Conservation (phyloP, 2,888 invertebrate species). For the Dorcus parallelipipedus region DNA sequence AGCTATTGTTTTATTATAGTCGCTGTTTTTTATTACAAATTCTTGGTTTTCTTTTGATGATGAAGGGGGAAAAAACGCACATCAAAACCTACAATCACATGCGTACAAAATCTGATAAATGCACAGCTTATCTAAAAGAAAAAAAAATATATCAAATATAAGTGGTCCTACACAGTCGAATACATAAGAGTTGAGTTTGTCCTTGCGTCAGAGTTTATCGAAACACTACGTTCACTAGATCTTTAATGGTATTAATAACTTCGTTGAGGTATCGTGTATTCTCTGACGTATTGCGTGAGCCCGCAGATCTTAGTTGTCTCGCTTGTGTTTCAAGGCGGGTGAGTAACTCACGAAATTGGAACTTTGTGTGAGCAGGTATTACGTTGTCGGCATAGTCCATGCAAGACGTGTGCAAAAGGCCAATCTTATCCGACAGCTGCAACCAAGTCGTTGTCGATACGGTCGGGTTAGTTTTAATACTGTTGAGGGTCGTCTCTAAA, state of each 20-base stretch:
- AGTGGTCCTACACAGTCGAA: constrained; percentile 31
- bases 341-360: constrained; percentile 77
- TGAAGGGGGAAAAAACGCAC: constrained; percentile 7
- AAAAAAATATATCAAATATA: constrained; percentile 25
- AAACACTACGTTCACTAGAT: constrained; percentile 69
- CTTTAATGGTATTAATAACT: constrained; percentile 68
- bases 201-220: constrained; percentile 34
- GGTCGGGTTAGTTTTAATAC: constrained; percentile 54
- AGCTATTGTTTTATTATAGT: too few relatives aligned
- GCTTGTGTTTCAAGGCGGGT: constrained; percentile 68
- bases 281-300: constrained; percentile 66
- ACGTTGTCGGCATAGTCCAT: constrained; percentile 77
- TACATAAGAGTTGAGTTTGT: constrained; percentile 4
- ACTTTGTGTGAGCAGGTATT: constrained; percentile 82
- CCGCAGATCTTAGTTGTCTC: constrained; percentile 64
- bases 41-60: background rate
- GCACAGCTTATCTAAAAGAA: constrained; percentile 37
- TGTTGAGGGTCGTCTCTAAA: constrained; percentile 62
- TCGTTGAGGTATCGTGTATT: constrained; percentile 67
- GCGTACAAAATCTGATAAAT: constrained; percentile 34
- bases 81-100: constrained; percentile 14
- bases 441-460: constrained; percentile 70
- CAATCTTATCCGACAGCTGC: constrained; percentile 76
- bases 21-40: too few relatives aligned
- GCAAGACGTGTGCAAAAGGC: constrained; percentile 78